Evolutionary conservation across 1,140 invertebrate species (phyloP).

Genomic region (Dicyema japonicum): DNA sequence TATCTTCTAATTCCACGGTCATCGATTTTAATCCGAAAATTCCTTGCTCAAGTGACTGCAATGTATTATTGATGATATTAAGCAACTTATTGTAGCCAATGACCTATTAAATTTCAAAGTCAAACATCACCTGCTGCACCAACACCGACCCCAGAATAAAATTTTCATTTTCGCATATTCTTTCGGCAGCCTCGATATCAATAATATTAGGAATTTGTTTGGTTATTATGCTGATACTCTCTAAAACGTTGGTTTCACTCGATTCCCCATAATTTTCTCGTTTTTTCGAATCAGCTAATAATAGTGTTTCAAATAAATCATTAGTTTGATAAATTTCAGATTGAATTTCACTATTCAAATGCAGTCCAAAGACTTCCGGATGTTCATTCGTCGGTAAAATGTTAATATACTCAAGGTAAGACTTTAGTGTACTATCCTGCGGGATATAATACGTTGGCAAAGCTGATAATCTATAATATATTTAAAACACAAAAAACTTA

Average conservation of each 20-base stretch:
- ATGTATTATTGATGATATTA: constrained; percentile 21
- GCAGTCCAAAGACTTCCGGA: constrained; percentile 37
- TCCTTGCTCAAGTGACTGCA: constrained; percentile 34
- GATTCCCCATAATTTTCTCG: constrained; percentile 8
- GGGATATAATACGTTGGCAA: constrained; percentile 41
- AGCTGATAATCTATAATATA: constrained; percentile 23
- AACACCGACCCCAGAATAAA: constrained; percentile 42
- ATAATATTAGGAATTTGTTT: constrained; percentile 33
- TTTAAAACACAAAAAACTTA: constrained; percentile 20
- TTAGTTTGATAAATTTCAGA: constrained; percentile 20
- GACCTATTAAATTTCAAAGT: no score
- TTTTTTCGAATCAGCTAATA: constrained; percentile 6
- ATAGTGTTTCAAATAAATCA: constrained; percentile 17
- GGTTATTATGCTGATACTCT: constrained; percentile 33
- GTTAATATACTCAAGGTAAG: constrained; percentile 39
- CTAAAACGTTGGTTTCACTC: constrained; percentile 22
- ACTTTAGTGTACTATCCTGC: constrained; percentile 37
- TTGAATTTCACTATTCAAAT: constrained; percentile 20
- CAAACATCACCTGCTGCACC: constrained; percentile 40
- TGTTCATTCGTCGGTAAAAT: constrained; percentile 36
- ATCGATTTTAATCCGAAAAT: constrained; percentile 47
- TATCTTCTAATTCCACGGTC: constrained; percentile 41
- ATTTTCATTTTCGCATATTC: constrained; percentile 32
- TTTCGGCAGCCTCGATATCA: constrained; percentile 36
- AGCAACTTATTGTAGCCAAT: constrained; percentile 28